Evolutionary conservation across 1,140 invertebrate species (phyloP).

Genomic region (Magallana ariakensis): DNA sequence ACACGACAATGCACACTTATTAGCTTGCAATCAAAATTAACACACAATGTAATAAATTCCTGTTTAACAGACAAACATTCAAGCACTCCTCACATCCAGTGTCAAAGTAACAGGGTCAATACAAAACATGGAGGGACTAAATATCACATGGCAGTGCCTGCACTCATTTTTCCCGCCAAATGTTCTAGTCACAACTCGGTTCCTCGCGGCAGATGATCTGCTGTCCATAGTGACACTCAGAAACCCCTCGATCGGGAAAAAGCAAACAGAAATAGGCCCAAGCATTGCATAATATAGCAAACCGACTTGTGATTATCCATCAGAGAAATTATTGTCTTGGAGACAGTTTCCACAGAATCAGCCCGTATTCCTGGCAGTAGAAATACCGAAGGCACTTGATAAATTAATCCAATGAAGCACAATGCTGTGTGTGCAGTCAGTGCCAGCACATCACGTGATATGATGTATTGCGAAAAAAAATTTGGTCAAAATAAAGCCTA

Average conservation of each 20-base stretch:
- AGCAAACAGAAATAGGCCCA: conserved; percentile 32
- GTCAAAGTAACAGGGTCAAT: conserved; percentile 15
- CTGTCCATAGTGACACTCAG: neutral
- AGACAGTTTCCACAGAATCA: conserved; percentile 16
- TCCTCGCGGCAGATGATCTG: neutral
- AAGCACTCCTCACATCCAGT: conserved; percentile 14
- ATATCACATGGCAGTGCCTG: conserved; percentile 37
- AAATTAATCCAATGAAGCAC: conserved; percentile 43
- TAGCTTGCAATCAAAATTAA: conserved; percentile 34
- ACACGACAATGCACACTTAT: conserved; percentile 34
- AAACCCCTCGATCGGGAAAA: neutral
- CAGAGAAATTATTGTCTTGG: conserved; percentile 5
- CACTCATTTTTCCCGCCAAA: neutral
- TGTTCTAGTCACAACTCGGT: neutral
- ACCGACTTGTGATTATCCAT: conserved; percentile 9
- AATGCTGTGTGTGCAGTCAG: neutral
- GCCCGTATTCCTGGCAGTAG: conserved; percentile 20
- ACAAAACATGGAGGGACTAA: conserved; percentile 25
- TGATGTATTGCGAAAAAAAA: conserved; percentile 46
- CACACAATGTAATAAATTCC: conserved; percentile 7
- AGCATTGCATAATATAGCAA: conserved; percentile 31
- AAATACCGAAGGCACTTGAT: conserved; percentile 46
- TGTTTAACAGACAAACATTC: conserved; percentile 31
- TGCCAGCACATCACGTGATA: conserved; percentile 47
- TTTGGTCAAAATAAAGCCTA: conserved; percentile 37